Base-by-base conservation (phyloP, 2,888 invertebrate species). In the Muschampia staudingeri region DNA sequence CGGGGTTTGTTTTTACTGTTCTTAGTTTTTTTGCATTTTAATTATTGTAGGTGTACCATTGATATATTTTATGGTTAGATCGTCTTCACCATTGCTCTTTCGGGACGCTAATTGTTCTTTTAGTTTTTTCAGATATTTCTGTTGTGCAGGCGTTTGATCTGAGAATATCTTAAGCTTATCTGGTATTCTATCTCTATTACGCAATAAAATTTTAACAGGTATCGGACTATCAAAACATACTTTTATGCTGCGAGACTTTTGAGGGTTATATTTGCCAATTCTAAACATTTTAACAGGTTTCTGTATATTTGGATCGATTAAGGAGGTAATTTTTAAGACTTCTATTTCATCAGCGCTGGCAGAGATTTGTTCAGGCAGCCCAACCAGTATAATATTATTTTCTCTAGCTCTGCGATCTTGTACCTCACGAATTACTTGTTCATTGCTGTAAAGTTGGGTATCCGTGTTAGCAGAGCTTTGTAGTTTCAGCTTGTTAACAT, bases 351-450 rank as follows among this genome's bases (percentile, higher is more conserved):
- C 81, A 19, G 12, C 14, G 34, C 37, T 80, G 2, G 34, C 34
- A 11, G 78, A 70, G 14, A 44, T 65, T 25, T 79, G 81, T 34
- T 84, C 81, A 19, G 80, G 76, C 34, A 84, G 16, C 12, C 82
- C 82, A 2, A 70, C 14, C 0, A 82, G 40, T 65, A 81, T 81
- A n/a, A 84, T 80, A 56, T 83, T 83, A 8, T 76, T 82, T 71
- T 81, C 82, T 44, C 84, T 82, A n/a, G 80, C 79, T 30, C 82
- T 80, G 0, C 83, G 65, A 2, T 84, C 83, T 73, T 84, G 83
- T 61, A 84, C n/a, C 37, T 84, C 80, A 1, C 61, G 70, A 61
- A 84, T 82, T 82, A 84, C 40, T 80, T 84, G 81, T 81, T 84
- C 82, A 16, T 83, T 83, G 12, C 19, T 12, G 2, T 16, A 42